phyloP scores from a whole-genome alignment of 37 sponge, comb jelly and placozoan genomes.

The Amphimedon queenslandica region DNA sequence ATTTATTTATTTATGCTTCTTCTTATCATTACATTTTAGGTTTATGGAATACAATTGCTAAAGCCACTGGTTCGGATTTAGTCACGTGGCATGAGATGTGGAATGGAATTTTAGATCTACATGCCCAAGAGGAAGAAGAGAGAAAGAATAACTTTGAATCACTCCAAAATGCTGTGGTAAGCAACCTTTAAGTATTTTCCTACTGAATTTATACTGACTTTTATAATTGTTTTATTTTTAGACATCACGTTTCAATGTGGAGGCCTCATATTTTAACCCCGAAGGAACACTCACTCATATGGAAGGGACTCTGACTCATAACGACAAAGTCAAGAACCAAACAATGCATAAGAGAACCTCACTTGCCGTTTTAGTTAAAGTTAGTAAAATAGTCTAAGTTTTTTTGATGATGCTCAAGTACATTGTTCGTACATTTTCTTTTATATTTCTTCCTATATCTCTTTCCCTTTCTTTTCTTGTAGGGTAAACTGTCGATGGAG shows the following conservation, averaged over 20 bases:
- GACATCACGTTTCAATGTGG: too few species aligned
- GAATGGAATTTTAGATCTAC: too few species aligned
- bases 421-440: too few species aligned
- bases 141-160: not conserved
- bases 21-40: too few species aligned
- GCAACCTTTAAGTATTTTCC: too few species aligned
- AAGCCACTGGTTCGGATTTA: not conserved
- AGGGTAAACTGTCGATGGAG: slow-evolving; percentile 65
- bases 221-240: too few species aligned
- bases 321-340: slow-evolving; percentile 18
- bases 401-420: too few species aligned
- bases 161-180: not conserved
- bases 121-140: not conserved
- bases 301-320: not conserved
- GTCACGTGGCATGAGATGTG: not conserved
- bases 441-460: too few species aligned
- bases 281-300: too few species aligned
- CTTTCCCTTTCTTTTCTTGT: not conserved
- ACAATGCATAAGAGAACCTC: slow-evolving; percentile 78
- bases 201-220: too few species aligned
- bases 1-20: slow-evolving; percentile 1
- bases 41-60: not conserved
- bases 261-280: too few species aligned
- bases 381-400: slow-evolving; percentile 6
- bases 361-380: slow-evolving; percentile 84